Evolutionary conservation across 2,888 invertebrate species (phyloP).

Genomic region (Synergus umbraculus): DNA sequence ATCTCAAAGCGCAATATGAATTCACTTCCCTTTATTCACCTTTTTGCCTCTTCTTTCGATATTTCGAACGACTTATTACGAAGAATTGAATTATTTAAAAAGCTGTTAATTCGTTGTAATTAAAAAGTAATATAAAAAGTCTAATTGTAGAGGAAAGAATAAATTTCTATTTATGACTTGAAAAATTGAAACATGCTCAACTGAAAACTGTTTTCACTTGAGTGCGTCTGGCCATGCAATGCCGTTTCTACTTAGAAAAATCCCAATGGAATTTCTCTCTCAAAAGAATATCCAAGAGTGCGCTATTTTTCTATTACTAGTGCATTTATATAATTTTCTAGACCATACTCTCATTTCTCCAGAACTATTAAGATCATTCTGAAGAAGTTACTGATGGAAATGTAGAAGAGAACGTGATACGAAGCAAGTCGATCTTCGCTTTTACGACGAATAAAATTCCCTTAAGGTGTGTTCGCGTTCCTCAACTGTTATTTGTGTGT

Average conservation of each 20-base stretch:
- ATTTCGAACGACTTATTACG: conserved; percentile 6
- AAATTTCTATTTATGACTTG: no score
- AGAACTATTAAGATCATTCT: neutral
- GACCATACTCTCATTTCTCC: neutral
- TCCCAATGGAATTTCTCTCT: neutral
- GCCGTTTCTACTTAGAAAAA: neutral
- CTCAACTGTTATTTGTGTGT: neutral
- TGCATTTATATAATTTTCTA: neutral
- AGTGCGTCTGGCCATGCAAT: neutral
- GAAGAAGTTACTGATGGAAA: neutral
- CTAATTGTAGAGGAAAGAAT: no score
- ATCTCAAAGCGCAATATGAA: conserved; percentile 45
- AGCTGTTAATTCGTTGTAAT: neutral
- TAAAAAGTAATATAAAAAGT: neutral
- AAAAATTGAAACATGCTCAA: no score
- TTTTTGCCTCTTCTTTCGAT: neutral
- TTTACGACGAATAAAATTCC: conserved; percentile 64
- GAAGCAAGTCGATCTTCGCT: conserved; percentile 55
- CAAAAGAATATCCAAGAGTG: neutral
- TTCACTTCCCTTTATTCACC: conserved; percentile 51
- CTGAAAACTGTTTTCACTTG: neutral
- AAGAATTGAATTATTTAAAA: conserved; percentile 6
- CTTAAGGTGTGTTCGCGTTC: conserved; percentile 50
- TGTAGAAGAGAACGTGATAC: neutral
- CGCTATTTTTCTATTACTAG: neutral